A percentile compares a stretch with the other conserved stretches of the same genome.
These are phyloP conservation scores for Abrostola tripartita DNA, from an alignment of 2,888 invertebrate genomes.

Conservation along the genomic window DNA sequence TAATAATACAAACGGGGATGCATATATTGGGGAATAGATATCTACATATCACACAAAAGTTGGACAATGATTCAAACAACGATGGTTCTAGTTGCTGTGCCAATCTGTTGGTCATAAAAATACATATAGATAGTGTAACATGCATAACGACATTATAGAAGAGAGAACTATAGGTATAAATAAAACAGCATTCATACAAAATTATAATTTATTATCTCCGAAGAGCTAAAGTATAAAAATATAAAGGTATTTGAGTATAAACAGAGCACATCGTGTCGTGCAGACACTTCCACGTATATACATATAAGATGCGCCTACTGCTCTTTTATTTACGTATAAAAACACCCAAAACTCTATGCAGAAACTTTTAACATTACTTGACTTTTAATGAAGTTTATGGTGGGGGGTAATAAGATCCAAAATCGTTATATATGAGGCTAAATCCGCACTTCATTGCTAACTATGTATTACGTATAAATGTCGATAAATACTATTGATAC, in stretches of 20 bases:
- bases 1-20: no score
- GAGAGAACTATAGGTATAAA: constrained; percentile 20
- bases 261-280: constrained; percentile 51
- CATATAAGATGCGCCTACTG: constrained; percentile 38
- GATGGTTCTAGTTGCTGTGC: no score
- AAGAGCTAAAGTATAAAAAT: constrained; percentile 81
- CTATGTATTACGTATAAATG: no score
- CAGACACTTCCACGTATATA: constrained; percentile 58
- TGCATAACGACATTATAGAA: neutral
- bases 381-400: no score
- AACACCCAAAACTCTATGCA: constrained; percentile 21
- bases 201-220: constrained; percentile 85
- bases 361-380: neutral
- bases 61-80: no score
- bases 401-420: no score
- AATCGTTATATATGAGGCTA: no score
- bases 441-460: no score
- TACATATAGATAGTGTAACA: neutral
- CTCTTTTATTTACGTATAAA: constrained; percentile 15
- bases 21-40: no score
- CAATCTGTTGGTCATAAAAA: no score
- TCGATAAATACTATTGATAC: no score
- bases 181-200: constrained; percentile 74
- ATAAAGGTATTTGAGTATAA: constrained; percentile 80
- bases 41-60: no score